Evolutionary conservation across 2,113 vertebrate genomes (phyloP).

Genomic region (Hippolais icterina): DNA sequence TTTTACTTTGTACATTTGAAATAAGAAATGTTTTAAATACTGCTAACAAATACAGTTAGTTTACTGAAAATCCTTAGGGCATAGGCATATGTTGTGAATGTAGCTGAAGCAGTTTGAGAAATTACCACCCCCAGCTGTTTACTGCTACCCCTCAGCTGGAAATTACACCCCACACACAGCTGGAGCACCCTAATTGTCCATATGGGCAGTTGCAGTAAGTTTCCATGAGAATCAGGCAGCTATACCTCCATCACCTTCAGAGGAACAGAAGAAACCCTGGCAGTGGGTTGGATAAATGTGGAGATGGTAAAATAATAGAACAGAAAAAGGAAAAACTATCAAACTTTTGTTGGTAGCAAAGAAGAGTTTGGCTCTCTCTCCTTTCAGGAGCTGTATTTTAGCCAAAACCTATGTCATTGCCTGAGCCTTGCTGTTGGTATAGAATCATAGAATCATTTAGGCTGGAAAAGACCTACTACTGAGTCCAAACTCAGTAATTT

Average conservation of each 20-base stretch:
- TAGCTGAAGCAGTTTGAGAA: background rate
- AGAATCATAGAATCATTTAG: background rate
- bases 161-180: background rate
- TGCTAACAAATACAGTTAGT: background rate
- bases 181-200: background rate
- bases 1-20: constrained; percentile 8
- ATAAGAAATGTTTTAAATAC: constrained; percentile 15
- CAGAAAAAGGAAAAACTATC: background rate
- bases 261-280: background rate
- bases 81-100: background rate
- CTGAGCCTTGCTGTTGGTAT: background rate
- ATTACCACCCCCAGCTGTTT: background rate
- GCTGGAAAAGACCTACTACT: background rate
- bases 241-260: background rate
- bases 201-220: background rate
- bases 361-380: background rate
- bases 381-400: background rate
- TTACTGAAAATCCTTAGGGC: constrained; percentile 10
- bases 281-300: background rate
- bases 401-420: background rate
- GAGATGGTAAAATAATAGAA: background rate
- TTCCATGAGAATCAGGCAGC: background rate
- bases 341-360: background rate
- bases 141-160: background rate
- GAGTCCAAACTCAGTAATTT: background rate